Base-by-base conservation (phyloP, 1,140 invertebrate species). In the Thaumetopoea pityocampa region DNA sequence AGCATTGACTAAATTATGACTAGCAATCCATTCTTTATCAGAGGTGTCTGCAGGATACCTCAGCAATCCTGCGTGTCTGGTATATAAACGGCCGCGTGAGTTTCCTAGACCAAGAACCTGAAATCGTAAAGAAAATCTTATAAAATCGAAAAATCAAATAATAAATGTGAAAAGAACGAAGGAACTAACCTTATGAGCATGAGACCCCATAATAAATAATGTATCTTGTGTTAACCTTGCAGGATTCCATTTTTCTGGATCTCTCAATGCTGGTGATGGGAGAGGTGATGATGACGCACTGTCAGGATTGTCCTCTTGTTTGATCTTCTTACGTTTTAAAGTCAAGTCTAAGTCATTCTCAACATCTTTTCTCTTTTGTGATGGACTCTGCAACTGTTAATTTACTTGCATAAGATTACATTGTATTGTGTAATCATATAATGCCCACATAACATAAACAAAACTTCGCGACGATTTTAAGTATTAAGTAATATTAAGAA, bases 1-100 rank as follows among this genome's bases (percentile, higher is more conserved):
- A 19, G 90, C 89, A 56, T 92, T 90, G 70, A 93, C 92, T 37
- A 93, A 77, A 62, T 92, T 92, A 51, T 93, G 89, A 47, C 89
- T 91, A 29, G 90, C 88, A 12, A 95, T 86, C 93, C 93, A 94
- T 64, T 93, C 91, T 67, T 94, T 94, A 60, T 95, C 93, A 55
- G 93, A 91, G 43, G 90, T 89, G 65, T 95, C 93, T 23, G 92
- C 92, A 34, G 90, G 90, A 79, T 95, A 95, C 62, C 91, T 89
- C 29, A 92, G 89, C 7, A 94, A 52, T 15, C 92, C 92, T 17
- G 93, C 90, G 86, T 95, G 93, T 67, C 93, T 89, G 1, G 92
- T 91, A 54, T 93, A 94, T 3, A 94, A 61, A 14, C 92, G 85
- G 3, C 92, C 92, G 56, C 92, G 83, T 2, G 91, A 92, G 56